Evolutionary conservation across 2,888 invertebrate genomes (phyloP).

Genomic region (Neoscelio sp.): DNA sequence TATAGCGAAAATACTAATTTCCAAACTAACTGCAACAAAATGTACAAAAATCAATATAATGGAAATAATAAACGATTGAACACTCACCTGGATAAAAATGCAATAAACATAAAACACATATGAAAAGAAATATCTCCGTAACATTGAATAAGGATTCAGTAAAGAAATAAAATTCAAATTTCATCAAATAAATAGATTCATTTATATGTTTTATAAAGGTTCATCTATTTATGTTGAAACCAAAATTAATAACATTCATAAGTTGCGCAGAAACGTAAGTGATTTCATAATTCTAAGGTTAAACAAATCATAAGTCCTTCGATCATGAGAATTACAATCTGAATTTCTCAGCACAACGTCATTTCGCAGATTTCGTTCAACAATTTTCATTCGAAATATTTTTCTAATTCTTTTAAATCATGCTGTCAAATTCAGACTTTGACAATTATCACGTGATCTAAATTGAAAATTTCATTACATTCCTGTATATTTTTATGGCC

Average conservation of each 20-base stretch:
- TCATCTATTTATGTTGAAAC: slow-evolving; percentile 36
- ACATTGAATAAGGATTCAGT: slow-evolving; percentile 2
- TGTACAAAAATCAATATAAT: no score
- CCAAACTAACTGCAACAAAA: background rate
- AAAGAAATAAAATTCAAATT: slow-evolving; percentile 10
- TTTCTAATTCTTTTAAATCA: slow-evolving; percentile 8
- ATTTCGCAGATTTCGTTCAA: background rate
- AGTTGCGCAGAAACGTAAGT: slow-evolving; percentile 43
- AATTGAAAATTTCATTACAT: slow-evolving; percentile 15
- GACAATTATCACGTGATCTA: slow-evolving; percentile 41
- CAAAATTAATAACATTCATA: slow-evolving; percentile 34
- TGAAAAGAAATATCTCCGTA: background rate
- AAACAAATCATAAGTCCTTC: slow-evolving; percentile 36
- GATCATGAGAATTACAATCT: slow-evolving; percentile 33
- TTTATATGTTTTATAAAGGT: slow-evolving; percentile 40
- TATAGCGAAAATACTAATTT: background rate
- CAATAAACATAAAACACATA: background rate
- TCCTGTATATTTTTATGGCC: slow-evolving; percentile 28
- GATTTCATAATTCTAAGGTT: slow-evolving; percentile 33
- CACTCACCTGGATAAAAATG: slow-evolving; percentile 9
- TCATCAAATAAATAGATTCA: slow-evolving; percentile 41
- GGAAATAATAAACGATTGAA: background rate
- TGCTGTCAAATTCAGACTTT: slow-evolving; percentile 43
- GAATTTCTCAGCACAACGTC: slow-evolving; percentile 29
- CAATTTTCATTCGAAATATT: slow-evolving; percentile 12